phyloP scores from a whole-genome alignment of 2,888 invertebrate species.

The Polyommatus iphigenia region DNA sequence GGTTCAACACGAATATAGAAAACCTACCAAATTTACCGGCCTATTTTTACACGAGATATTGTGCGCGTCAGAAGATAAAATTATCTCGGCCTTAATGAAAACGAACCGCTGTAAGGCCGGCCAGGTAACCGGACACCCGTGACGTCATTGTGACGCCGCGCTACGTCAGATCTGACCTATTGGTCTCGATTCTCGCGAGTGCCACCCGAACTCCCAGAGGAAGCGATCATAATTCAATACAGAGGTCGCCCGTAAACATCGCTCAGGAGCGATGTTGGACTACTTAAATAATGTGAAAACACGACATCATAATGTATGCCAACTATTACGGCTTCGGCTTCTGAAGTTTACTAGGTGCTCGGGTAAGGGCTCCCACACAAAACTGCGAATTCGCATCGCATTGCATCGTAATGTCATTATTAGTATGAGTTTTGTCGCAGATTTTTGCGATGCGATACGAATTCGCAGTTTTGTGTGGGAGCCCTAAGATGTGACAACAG shows the following conservation, averaged over 20 bases:
- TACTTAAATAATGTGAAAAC: constrained; percentile 27
- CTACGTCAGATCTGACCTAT: constrained; percentile 53
- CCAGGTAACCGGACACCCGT: constrained; percentile 70
- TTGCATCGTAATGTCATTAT: too few relatives aligned
- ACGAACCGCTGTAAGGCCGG: constrained; percentile 59
- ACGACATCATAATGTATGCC: constrained; percentile 10
- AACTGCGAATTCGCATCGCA: too few relatives aligned
- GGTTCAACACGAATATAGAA: constrained; percentile 38
- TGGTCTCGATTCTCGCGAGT: constrained; percentile 37
- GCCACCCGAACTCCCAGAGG: constrained; percentile 27
- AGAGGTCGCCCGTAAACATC: constrained; percentile 23
- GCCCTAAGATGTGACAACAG: not conserved
- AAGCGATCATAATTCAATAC: constrained; percentile 24
- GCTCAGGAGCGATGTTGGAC: too few relatives aligned
- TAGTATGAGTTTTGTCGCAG: too few relatives aligned
- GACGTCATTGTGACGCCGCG: constrained; percentile 58
- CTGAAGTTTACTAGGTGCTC: constrained; percentile 1
- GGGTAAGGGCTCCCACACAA: not conserved
- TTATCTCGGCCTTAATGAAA: constrained; percentile 76
- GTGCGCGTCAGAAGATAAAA: constrained; percentile 74
- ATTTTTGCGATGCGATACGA: too few relatives aligned
- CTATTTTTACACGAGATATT: constrained; percentile 66
- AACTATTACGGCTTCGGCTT: not conserved
- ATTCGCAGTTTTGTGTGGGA: too few relatives aligned
- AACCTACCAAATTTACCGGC: constrained; percentile 40